Conservation (phyloP, 2,113 vertebrate species). For the Sceloporus undulatus region DNA sequence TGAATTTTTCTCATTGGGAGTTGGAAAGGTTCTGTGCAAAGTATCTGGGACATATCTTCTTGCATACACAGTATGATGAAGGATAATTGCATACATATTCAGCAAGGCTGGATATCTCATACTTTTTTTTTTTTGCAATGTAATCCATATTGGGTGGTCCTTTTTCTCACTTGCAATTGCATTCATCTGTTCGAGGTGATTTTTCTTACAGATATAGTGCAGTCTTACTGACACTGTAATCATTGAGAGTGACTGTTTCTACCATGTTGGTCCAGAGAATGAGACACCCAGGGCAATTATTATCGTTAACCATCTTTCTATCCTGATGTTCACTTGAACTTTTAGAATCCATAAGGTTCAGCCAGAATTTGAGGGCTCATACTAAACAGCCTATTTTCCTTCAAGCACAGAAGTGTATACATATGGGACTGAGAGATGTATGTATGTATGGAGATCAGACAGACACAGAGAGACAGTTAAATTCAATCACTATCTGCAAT, state of each 20-base stretch:
- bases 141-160: background rate
- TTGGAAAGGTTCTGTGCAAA: background rate
- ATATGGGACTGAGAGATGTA: no score
- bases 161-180: background rate
- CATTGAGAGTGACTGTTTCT: background rate
- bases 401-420: background rate
- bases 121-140: background rate
- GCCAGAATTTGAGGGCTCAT: background rate
- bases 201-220: background rate
- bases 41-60: background rate
- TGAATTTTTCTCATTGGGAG: constrained; percentile 4
- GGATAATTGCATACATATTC: constrained; percentile 37
- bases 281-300: background rate
- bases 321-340: background rate
- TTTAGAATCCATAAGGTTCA: background rate
- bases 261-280: background rate
- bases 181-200: background rate
- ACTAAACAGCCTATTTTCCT: background rate
- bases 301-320: background rate
- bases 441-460: no score
- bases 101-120: background rate
- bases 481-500: no score
- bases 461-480: no score
- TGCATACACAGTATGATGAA: background rate
- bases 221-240: background rate